Evolutionary conservation across 1,140 invertebrate species (phyloP).

Genomic region (Panagrolaimus sp.): DNA sequence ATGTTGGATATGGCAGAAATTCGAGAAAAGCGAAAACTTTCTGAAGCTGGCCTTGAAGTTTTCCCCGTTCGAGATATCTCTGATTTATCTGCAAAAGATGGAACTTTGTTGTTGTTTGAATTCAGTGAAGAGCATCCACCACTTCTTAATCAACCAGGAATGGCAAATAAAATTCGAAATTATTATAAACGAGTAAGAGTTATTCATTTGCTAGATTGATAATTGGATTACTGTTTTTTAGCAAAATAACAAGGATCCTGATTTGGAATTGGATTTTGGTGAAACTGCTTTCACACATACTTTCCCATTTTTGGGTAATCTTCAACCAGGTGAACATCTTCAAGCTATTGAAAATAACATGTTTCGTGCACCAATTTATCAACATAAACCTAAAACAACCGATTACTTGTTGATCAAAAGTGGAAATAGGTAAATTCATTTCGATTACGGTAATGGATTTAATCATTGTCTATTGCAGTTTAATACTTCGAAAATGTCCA

Average conservation of each 20-base stretch:
- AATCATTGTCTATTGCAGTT: conserved; percentile 64
- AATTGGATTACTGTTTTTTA: conserved; percentile 14
- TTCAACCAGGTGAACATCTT: conserved; percentile 83
- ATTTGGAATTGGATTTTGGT: conserved; percentile 81
- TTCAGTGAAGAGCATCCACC: conserved; percentile 97
- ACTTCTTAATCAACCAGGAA: conserved; percentile 69
- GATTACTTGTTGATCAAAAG: conserved; percentile 93
- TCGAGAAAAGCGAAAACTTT: conserved; percentile 80
- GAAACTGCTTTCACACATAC: conserved; percentile 92
- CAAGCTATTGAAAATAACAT: conserved; percentile 94
- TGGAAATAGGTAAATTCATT: conserved; percentile 64
- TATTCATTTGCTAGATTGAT: conserved; percentile 11
- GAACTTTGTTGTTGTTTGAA: conserved; percentile 84
- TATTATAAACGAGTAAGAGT: conserved; percentile 74
- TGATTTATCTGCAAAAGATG: conserved; percentile 88
- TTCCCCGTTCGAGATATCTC: conserved; percentile 96
- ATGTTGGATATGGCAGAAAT: conserved; percentile 60
- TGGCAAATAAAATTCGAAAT: conserved; percentile 98
- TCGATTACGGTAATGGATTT: conserved; percentile 36
- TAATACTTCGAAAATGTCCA: conserved; percentile 82
- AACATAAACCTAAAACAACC: conserved; percentile 73
- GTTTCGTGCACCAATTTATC: conserved; percentile 90
- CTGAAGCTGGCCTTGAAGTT: conserved; percentile 91
- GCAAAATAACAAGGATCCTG: conserved; percentile 70
- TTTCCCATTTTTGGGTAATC: conserved; percentile 87